Conservation (phyloP, 2,888 invertebrate species). For the Ethmia dodecea region DNA sequence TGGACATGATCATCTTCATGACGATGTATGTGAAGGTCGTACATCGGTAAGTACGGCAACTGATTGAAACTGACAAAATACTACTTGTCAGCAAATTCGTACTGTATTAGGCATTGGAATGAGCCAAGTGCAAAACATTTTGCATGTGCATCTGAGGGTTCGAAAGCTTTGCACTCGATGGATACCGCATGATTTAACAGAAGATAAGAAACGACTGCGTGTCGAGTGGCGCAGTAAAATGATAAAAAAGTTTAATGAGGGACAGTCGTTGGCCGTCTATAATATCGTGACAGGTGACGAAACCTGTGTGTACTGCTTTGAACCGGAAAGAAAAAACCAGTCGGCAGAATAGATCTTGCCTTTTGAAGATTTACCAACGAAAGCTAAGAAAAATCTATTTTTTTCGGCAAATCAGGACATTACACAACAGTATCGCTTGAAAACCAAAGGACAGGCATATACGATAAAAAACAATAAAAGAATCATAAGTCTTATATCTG, state of each 20-base stretch:
- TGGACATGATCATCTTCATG: too few relatives aligned
- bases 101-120: constrained; percentile 18
- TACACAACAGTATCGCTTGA: too few relatives aligned
- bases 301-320: constrained; percentile 13
- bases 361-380: constrained; percentile 10
- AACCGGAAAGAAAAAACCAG: constrained; percentile 7
- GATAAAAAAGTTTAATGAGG: constrained; percentile 2
- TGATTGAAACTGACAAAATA: too few relatives aligned
- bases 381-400: too few relatives aligned
- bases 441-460: too few relatives aligned
- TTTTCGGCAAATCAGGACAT: too few relatives aligned
- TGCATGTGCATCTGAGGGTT: constrained; percentile 17
- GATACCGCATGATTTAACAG: constrained; percentile 18
- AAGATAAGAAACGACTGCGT: constrained; percentile 18
- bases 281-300: constrained; percentile 13
- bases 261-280: constrained; percentile 10
- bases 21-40: too few relatives aligned
- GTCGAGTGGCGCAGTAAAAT: constrained; percentile 11
- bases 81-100: constrained; percentile 20
- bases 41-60: too few relatives aligned
- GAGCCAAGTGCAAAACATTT: constrained; percentile 18
- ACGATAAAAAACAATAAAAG: neutral
- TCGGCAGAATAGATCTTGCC: constrained; percentile 7
- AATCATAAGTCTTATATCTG: neutral
- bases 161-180: constrained; percentile 20